Base-by-base conservation (phyloP, 2,888 invertebrate species). In the Acleris laterana region DNA sequence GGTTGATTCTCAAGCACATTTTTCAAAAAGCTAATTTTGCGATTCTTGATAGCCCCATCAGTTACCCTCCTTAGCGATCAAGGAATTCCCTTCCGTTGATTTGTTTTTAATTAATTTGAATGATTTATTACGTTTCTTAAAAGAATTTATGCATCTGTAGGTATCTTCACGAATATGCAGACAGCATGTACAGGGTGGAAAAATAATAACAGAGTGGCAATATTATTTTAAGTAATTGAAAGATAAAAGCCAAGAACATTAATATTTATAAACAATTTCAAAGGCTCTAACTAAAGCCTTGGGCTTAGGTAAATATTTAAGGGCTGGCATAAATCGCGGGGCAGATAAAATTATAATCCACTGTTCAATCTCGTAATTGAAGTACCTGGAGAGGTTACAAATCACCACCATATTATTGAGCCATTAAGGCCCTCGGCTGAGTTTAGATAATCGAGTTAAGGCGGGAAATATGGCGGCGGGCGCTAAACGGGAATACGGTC, bases 371-470 rank as follows among this genome's bases (percentile, higher is more conserved):
- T 55, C 25, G 65, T 65, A 61, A 65, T 65, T 64, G 59, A 49
- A 64, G 64, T 53, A 65, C 65, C 65, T 65, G 60, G 66, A 62
- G 52, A 52, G 51, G 61, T 58, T 71, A 75, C 75, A 74, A 76
- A 78, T 81, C 79, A 73, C 69, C 72, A 71, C 69, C 75, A 71
- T 71, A 78, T 83, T 80, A 83, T 71, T 62, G 75, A 65, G 74
- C 77, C 79, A 79, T 84, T 80, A 80, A 75, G 72, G 68, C 74
- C 74, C 78, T 71, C 70, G 70, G 53, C 72, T 72, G 68, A 78
- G 80, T 78, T 78, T 77, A 77, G 75, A 80, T 86, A 85, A 86
- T 84, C 79, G 77, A 82, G 80, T 85, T 83, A 82, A 76, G 75
- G 72, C 60, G 74, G 76, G 74, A 77, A 77, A 79, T 76, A 79